Evolutionary conservation across 2,797 vertebrate species (phyloP).

Genomic region (Tolypeutes matacus): DNA sequence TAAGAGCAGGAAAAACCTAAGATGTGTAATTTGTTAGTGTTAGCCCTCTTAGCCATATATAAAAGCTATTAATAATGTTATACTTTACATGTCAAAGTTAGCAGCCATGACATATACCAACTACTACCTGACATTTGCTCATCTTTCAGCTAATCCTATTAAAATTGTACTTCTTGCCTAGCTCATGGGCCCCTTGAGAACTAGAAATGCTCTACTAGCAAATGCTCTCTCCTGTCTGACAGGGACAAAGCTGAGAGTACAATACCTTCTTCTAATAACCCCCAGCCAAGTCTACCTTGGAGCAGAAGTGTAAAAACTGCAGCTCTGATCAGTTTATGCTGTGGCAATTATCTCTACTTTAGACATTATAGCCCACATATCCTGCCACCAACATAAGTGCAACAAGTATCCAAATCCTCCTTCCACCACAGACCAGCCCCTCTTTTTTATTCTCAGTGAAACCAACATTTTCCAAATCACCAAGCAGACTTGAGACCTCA

Average conservation of each 20-base stretch:
- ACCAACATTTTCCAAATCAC: neutral
- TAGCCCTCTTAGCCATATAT: constrained; percentile 62
- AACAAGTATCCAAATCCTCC: neutral
- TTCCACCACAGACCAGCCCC: neutral
- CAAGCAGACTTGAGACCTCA: constrained; percentile 10
- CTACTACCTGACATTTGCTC: constrained; percentile 60
- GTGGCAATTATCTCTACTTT: neutral
- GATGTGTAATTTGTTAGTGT: constrained; percentile 73
- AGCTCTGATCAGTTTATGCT: neutral
- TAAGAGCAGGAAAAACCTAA: constrained; percentile 47
- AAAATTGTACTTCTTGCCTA: constrained; percentile 58
- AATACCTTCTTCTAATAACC: constrained; percentile 26
- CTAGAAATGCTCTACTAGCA: constrained; percentile 37
- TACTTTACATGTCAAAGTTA: constrained; percentile 73
- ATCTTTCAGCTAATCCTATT: constrained; percentile 75
- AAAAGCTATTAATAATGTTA: constrained; percentile 72
- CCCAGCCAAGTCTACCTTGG: neutral
- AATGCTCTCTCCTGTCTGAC: constrained; percentile 53
- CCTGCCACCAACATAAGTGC: neutral
- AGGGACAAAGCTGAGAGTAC: constrained; percentile 55
- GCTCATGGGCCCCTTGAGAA: constrained; percentile 55
- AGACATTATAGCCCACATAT: neutral
- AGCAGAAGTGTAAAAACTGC: neutral
- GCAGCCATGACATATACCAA: constrained; percentile 70
- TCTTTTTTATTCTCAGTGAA: neutral